Evolutionary conservation across 2,113 vertebrate genomes (phyloP).

Genomic region (Psilopogon haemacephalus): DNA sequence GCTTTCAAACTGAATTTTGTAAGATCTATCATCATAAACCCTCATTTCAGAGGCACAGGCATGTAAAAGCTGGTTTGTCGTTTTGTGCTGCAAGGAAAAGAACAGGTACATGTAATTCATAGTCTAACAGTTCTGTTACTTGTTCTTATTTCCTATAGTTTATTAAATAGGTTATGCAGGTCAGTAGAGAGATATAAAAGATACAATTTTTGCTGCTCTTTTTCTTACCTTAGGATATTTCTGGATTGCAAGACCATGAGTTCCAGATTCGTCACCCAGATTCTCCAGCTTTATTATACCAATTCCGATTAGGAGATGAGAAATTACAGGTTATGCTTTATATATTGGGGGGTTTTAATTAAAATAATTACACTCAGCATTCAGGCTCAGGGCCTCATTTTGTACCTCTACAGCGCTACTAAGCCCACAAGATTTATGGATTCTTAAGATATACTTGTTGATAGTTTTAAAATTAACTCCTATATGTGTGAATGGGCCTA

Average conservation of each 20-base stretch:
- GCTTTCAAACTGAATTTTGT: neutral
- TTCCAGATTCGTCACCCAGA: constrained; percentile 94
- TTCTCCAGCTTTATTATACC: constrained; percentile 89
- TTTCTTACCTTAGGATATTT: constrained; percentile 83
- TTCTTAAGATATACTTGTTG: neutral
- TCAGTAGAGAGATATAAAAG: neutral
- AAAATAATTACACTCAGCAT: neutral
- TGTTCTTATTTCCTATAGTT: neutral
- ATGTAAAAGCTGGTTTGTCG: neutral
- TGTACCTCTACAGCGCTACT: neutral
- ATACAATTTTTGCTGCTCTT: neutral
- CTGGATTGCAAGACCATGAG: constrained; percentile 94
- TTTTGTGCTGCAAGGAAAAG: neutral
- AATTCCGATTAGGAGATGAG: constrained; percentile 93
- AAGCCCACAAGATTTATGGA: neutral
- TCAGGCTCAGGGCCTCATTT: neutral
- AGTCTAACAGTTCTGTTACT: neutral
- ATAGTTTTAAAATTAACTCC: neutral
- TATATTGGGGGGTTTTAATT: neutral
- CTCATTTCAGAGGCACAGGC: neutral
- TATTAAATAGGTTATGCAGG: neutral
- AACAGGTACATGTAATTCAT: neutral
- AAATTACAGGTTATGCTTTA: constrained; percentile 86
- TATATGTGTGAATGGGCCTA: neutral
- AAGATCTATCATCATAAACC: neutral